Evolutionary conservation across 1,140 invertebrate genomes (phyloP).

Genomic region (Drosophila lini): DNA sequence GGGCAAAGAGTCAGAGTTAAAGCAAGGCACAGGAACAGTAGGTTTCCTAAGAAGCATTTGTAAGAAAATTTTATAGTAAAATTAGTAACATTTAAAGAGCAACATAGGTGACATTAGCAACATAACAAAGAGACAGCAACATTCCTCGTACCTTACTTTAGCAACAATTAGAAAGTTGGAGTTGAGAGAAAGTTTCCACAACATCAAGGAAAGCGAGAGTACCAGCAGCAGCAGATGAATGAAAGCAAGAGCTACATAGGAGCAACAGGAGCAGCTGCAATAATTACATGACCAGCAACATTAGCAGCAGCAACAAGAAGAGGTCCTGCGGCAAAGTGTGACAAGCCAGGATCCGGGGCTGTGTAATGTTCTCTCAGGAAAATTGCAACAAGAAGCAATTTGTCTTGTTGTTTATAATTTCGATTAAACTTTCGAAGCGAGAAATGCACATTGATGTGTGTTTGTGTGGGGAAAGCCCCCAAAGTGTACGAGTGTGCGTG

Average conservation of each 20-base stretch:
- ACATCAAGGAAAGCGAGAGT: slow-evolving; percentile 1
- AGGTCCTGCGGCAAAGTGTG: slow-evolving; percentile 27
- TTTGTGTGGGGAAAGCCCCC: slow-evolving; percentile 13
- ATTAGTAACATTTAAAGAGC: neutral
- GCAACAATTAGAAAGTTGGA: slow-evolving; percentile 8
- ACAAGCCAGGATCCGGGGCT: slow-evolving; percentile 32
- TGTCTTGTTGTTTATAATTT: slow-evolving; percentile 83
- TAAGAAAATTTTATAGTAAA: neutral
- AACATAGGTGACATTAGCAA: neutral
- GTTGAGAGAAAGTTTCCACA: neutral
- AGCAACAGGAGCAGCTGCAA: slow-evolving; percentile 29
- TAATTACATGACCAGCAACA: slow-evolving; percentile 26
- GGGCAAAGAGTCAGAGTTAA: neutral
- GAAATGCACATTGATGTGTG: slow-evolving; percentile 44
- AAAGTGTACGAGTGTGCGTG: slow-evolving; percentile 31
- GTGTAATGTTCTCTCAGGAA: slow-evolving; percentile 29
- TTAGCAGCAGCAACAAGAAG: slow-evolving; percentile 11
- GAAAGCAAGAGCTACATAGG: slow-evolving; percentile 22
- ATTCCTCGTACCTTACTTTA: neutral
- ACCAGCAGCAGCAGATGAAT: slow-evolving; percentile 1
- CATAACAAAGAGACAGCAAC: neutral
- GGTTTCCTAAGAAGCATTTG: too few species aligned
- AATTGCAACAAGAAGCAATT: slow-evolving; percentile 81
- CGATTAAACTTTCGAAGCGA: slow-evolving; percentile 77
- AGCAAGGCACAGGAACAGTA: neutral